Percentiles rank a stretch among this genome's conserved stretches.
These are phyloP conservation scores for Holcopasites calliopsidis DNA, from an alignment of 1,140 invertebrate genomes.

Conservation along the genomic window DNA sequence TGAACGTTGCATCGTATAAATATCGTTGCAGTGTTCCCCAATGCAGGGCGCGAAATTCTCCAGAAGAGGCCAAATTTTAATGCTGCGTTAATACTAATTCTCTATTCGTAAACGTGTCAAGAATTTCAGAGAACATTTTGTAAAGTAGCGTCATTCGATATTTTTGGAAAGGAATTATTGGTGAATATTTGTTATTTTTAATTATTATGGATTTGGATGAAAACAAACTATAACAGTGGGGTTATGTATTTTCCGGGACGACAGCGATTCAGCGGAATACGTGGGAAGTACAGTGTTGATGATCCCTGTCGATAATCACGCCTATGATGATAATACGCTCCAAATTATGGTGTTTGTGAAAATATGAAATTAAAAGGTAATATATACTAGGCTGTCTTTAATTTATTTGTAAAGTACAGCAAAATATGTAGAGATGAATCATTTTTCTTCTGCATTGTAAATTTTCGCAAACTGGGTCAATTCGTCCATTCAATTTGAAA, in stretches of 20 bases:
- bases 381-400: too few species aligned
- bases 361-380: too few species aligned
- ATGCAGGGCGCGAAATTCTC: not conserved
- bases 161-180: not conserved
- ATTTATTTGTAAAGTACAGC: too few species aligned
- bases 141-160: not conserved
- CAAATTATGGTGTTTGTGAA: too few species aligned
- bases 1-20: conserved; percentile 17
- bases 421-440: too few species aligned
- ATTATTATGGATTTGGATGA: too few species aligned
- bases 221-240: too few species aligned
- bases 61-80: not conserved
- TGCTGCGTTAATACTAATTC: not conserved
- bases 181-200: too few species aligned
- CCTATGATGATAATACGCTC: not conserved
- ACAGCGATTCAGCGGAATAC: too few species aligned
- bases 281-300: too few species aligned
- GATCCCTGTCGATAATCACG: not conserved
- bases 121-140: not conserved
- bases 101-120: not conserved
- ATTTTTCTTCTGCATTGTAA: too few species aligned
- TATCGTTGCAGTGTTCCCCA: not conserved
- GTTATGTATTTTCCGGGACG: too few species aligned
- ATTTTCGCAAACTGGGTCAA: not conserved
- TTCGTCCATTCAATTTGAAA: not conserved